These are phyloP conservation scores for Oegoconia quadripuncta DNA, from an alignment of 2,888 invertebrate species.

Conservation along the genomic window DNA sequence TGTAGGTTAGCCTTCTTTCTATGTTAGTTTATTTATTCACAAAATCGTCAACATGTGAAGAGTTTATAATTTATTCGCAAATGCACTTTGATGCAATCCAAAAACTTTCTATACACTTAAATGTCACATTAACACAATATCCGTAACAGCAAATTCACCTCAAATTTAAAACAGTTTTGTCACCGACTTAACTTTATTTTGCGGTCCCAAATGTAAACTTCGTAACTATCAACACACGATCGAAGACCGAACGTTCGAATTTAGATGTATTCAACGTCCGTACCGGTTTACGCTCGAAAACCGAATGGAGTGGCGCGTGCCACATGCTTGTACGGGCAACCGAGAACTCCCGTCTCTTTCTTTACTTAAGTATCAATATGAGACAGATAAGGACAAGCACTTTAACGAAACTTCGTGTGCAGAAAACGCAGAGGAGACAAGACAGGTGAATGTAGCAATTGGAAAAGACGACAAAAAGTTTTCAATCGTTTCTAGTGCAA, in stretches of 20 bases:
- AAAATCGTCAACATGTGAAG: constrained; percentile 39
- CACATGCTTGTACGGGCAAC: constrained; percentile 54
- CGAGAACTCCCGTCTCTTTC: constrained; percentile 61
- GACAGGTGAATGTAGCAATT: constrained; percentile 70
- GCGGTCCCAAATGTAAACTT: constrained; percentile 23
- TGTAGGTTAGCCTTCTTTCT: constrained; percentile 61
- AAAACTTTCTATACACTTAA: constrained; percentile 29
- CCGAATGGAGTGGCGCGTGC: constrained; percentile 76
- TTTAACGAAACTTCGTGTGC: constrained; percentile 37
- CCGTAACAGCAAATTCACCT: constrained; percentile 20
- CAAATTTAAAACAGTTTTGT: neutral
- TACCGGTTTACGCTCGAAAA: constrained; percentile 53
- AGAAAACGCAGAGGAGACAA: constrained; percentile 44
- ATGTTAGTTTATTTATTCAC: constrained; percentile 43
- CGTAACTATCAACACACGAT: constrained; percentile 58
- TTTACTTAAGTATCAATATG: constrained; percentile 31
- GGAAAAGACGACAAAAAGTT: constrained; percentile 65
- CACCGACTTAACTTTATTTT: neutral
- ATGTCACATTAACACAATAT: constrained; percentile 31
- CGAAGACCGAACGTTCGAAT: constrained; percentile 45
- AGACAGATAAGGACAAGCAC: constrained; percentile 58
- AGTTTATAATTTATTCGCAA: constrained; percentile 28
- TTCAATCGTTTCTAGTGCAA: constrained; percentile 57
- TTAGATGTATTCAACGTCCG: constrained; percentile 46
- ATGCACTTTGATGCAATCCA: constrained; percentile 26